phyloP scores from a whole-genome alignment of 2,888 invertebrate genomes.

The Baccha elongata region DNA sequence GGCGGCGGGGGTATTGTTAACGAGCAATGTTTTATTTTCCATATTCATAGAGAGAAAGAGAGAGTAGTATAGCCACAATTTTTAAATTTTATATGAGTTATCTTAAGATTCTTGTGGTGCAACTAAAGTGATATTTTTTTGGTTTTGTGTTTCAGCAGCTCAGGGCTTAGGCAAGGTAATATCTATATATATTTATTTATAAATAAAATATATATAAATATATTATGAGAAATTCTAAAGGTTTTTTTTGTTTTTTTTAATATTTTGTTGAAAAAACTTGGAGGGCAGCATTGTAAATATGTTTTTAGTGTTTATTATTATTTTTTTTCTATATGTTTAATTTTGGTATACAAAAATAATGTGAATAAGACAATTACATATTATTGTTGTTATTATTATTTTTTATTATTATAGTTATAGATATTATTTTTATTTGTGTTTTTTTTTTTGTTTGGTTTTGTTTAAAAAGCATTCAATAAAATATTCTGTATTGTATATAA shows the following conservation, averaged over 20 bases:
- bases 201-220: slow-evolving; percentile 79
- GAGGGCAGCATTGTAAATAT: slow-evolving; percentile 76
- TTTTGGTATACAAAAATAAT: slow-evolving; percentile 73
- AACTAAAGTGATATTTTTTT: slow-evolving; percentile 58
- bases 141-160: slow-evolving; percentile 68
- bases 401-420: slow-evolving; percentile 41
- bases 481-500: slow-evolving; percentile 73
- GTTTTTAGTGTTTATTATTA: slow-evolving; percentile 66
- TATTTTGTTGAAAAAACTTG: slow-evolving; percentile 76
- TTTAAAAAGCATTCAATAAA: slow-evolving; percentile 74
- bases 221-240: slow-evolving; percentile 69
- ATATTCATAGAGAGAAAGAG: slow-evolving; percentile 27
- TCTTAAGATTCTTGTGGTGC: slow-evolving; percentile 38
- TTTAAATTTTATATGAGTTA: slow-evolving; percentile 21
- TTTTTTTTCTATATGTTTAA: slow-evolving; percentile 53
- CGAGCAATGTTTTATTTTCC: slow-evolving; percentile 55
- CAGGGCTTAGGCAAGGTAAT: slow-evolving; percentile 67
- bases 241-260: slow-evolving; percentile 74
- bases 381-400: slow-evolving; percentile 35
- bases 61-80: slow-evolving; percentile 49
- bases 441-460: slow-evolving; percentile 39
- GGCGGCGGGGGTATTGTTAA: slow-evolving; percentile 71
- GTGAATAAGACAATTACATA: slow-evolving; percentile 69
- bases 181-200: slow-evolving; percentile 71
- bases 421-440: slow-evolving; percentile 43